Evolutionary conservation across 2,888 invertebrate species (phyloP).

Genomic region (Exephanes ischioxanthus): DNA sequence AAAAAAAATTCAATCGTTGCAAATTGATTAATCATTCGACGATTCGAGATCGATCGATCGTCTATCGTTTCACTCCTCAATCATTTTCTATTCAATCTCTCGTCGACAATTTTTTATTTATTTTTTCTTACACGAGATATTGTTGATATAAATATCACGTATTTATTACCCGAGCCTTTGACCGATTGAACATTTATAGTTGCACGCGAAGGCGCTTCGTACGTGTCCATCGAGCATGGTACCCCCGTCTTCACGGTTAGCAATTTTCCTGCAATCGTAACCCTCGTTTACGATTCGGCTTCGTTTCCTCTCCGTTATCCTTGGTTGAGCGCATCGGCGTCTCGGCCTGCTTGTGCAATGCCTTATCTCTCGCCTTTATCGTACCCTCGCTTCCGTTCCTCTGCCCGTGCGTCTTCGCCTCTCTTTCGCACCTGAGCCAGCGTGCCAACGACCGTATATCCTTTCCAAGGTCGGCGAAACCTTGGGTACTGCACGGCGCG

Average conservation of each 20-base stretch:
- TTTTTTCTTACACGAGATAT: background rate
- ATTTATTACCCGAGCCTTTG: background rate
- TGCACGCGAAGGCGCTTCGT: background rate
- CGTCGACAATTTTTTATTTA: background rate
- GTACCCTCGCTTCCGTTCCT: slow-evolving; percentile 74
- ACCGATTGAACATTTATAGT: slow-evolving; percentile 9
- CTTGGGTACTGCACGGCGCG: slow-evolving; percentile 73
- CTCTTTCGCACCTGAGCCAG: slow-evolving; percentile 76
- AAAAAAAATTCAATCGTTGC: background rate
- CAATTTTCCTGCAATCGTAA: slow-evolving; percentile 57
- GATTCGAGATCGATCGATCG: background rate
- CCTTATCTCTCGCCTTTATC: slow-evolving; percentile 77
- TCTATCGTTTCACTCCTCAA: slow-evolving; percentile 2
- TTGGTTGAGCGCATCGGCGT: slow-evolving; percentile 74
- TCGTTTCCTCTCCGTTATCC: slow-evolving; percentile 72
- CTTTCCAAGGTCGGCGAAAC: slow-evolving; percentile 76
- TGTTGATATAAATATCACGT: background rate
- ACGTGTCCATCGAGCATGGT: slow-evolving; percentile 35
- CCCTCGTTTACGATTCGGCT: slow-evolving; percentile 67
- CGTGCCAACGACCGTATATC: slow-evolving; percentile 76
- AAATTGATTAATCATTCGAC: background rate
- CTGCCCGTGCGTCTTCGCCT: slow-evolving; percentile 63
- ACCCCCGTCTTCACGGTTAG: slow-evolving; percentile 50
- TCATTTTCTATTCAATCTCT: background rate
- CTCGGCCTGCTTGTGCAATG: slow-evolving; percentile 47